Evolutionary conservation across 1,140 invertebrate genomes (phyloP).

Genomic region (Musca domestica): DNA sequence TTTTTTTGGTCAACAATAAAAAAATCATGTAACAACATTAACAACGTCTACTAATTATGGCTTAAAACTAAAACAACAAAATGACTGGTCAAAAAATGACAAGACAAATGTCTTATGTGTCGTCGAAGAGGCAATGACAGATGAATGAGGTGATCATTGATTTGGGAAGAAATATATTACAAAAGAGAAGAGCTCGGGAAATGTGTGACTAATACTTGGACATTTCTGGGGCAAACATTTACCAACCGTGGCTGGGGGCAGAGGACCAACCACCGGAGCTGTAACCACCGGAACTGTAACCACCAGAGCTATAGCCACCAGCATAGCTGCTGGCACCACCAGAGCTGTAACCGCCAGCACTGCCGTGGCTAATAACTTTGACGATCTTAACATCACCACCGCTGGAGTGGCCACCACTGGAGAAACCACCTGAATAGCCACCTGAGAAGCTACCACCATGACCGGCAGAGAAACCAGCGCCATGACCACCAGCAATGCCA

Average conservation of each 20-base stretch:
- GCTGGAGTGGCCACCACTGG: slow-evolving; percentile 15
- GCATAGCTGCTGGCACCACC: slow-evolving; percentile 25
- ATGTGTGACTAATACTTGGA: slow-evolving; percentile 11
- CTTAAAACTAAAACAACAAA: slow-evolving; percentile 27
- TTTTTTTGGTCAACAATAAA: slow-evolving; percentile 29
- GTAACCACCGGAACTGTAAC: slow-evolving; percentile 19
- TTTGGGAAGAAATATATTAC: slow-evolving; percentile 16
- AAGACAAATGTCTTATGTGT: neutral
- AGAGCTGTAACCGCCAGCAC: slow-evolving; percentile 28
- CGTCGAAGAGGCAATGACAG: neutral
- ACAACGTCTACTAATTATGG: slow-evolving; percentile 27
- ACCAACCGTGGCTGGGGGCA: slow-evolving; percentile 23
- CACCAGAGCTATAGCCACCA: slow-evolving; percentile 26
- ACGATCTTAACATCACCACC: slow-evolving; percentile 33
- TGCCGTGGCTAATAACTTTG: slow-evolving; percentile 35
- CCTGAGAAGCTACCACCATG: slow-evolving; percentile 30
- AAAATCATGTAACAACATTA: slow-evolving; percentile 29
- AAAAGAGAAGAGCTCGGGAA: neutral
- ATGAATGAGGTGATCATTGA: neutral
- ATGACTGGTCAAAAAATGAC: slow-evolving; percentile 3
- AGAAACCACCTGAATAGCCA: slow-evolving; percentile 21
- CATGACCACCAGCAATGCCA: slow-evolving; percentile 16
- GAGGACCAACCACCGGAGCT: neutral
- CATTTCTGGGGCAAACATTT: neutral
- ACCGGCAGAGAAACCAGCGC: slow-evolving; percentile 25